Conservation (phyloP, 2,113 vertebrate species). For the Prochilodus magdalenae region DNA sequence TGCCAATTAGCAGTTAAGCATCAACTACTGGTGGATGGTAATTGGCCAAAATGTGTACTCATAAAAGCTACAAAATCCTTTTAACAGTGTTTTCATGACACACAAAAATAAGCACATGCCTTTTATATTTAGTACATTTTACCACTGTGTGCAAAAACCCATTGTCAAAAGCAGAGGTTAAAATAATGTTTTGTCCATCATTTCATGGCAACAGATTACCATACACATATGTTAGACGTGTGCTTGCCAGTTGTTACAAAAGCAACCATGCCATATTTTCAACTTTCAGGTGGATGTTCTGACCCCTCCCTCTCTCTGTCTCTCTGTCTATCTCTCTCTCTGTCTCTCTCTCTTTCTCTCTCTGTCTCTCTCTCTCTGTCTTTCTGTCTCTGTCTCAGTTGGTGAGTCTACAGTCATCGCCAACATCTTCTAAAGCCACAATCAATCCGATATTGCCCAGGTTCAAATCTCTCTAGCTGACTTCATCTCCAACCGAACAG, state of each 20-base stretch:
- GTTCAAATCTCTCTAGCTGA: conserved; percentile 12
- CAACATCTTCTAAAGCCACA: conserved; percentile 1
- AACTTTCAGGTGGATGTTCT: conserved; percentile 19
- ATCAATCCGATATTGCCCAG: conserved; percentile 21
- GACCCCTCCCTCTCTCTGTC: not conserved
- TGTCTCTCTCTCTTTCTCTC: not conserved
- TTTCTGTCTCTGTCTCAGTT: no score
- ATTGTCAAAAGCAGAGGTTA: no score
- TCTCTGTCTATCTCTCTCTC: not conserved
- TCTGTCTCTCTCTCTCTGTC: no score
- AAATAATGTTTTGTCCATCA: not conserved
- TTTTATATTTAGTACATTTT: no score
- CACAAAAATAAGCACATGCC: no score
- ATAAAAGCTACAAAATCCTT: no score
- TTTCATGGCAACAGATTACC: not conserved
- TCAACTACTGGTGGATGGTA: no score
- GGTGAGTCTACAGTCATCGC: not conserved
- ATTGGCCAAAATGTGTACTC: no score
- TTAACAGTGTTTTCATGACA: no score
- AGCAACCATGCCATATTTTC: not conserved
- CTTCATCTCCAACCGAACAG: conserved; percentile 8
- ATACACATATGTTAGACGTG: not conserved
- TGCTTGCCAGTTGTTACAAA: not conserved
- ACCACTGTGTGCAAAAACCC: no score
- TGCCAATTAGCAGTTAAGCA: no score